These are phyloP conservation scores for Sebastes baramenuke DNA, from an alignment of 2,797 vertebrate species.

Conservation along the genomic window DNA sequence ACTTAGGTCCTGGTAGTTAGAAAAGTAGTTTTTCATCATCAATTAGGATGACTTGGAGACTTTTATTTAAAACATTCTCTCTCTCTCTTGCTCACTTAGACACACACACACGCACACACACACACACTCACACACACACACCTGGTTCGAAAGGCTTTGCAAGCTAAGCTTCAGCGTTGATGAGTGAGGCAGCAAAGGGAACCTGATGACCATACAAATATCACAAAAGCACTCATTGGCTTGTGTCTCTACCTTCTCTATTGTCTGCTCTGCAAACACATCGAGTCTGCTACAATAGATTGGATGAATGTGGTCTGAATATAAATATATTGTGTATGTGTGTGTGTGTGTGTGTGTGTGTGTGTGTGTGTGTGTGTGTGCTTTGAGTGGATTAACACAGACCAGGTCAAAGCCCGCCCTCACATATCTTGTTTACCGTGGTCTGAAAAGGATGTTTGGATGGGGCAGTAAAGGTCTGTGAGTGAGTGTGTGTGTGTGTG, in stretches of 20 bases:
- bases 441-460: conserved; percentile 40
- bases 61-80: not conserved
- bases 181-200: conserved; percentile 45
- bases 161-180: conserved; percentile 39
- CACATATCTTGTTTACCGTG: conserved; percentile 38
- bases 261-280: conserved; percentile 49
- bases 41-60: conserved; percentile 21
- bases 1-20: not conserved
- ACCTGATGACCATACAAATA: conserved; percentile 64
- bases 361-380: not conserved
- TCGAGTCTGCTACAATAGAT: conserved; percentile 39
- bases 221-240: conserved; percentile 45
- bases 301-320: conserved; percentile 54
- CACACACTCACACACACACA: not conserved
- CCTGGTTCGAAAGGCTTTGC: conserved; percentile 20
- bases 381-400: conserved; percentile 31
- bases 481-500: not conserved
- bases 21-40: conserved; percentile 28
- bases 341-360: no score
- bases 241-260: conserved; percentile 31
- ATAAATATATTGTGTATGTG: not conserved
- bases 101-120: not conserved
- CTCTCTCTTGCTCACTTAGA: not conserved
- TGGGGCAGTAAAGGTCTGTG: not conserved
- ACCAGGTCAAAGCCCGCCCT: conserved; percentile 29